Evolutionary conservation across 2,113 vertebrate genomes (phyloP).

Genomic region (Ciconia stormi): DNA sequence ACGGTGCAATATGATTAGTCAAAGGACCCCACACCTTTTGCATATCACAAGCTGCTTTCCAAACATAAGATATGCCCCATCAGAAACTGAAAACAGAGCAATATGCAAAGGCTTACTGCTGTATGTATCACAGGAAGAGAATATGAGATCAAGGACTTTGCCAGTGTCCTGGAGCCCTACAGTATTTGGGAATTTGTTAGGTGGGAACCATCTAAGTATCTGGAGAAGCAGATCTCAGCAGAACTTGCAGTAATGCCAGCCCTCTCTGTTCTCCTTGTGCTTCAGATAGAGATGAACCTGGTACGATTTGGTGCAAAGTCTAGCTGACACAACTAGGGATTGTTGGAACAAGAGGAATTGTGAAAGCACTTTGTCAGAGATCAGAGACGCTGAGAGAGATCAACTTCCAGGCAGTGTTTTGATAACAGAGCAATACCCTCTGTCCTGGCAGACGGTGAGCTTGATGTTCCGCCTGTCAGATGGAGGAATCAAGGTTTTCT

Average conservation of each 20-base stretch:
- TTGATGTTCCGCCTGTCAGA: background rate
- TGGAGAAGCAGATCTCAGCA: background rate
- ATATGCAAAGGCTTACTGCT: background rate
- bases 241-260: background rate
- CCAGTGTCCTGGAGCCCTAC: background rate
- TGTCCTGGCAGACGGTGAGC: background rate
- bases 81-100: background rate
- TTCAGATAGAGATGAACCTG: background rate
- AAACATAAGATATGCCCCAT: background rate
- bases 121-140: background rate
- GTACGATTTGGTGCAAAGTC: background rate
- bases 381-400: background rate
- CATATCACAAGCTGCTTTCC: background rate
- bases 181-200: background rate
- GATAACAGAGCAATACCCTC: background rate
- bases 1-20: background rate
- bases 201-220: background rate
- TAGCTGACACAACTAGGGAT: background rate
- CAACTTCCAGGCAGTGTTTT: background rate
- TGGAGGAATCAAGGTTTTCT: background rate
- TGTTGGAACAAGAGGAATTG: background rate
- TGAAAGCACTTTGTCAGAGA: background rate
- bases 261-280: background rate
- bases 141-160: background rate
- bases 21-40: background rate